These are phyloP conservation scores for Nipponacmea schrenckii DNA, from an alignment of 2,888 invertebrate genomes.

Conservation along the genomic window DNA sequence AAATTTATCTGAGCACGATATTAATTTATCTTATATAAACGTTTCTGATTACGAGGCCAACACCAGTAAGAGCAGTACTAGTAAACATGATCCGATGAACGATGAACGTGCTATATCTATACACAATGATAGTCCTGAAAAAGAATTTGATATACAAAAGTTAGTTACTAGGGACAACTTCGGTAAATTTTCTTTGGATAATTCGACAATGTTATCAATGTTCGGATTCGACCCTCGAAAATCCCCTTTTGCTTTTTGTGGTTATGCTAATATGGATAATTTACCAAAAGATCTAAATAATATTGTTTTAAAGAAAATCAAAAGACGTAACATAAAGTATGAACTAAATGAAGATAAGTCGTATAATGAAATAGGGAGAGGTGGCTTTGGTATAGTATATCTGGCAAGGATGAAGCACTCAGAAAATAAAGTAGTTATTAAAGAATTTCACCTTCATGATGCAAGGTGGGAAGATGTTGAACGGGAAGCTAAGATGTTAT, in stretches of 20 bases:
- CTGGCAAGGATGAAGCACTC: constrained; percentile 11
- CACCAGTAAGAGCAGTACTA: too few species aligned
- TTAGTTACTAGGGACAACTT: neutral
- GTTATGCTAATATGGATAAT: neutral
- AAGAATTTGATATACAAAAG: neutral
- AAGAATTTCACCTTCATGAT: constrained; percentile 19
- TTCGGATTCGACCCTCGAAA: neutral
- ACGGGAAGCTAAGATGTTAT: constrained; percentile 32
- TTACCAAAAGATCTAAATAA: constrained; percentile 18
- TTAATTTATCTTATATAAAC: too few species aligned
- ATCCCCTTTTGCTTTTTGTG: neutral
- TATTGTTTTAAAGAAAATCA: constrained; percentile 26
- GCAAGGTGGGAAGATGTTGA: constrained; percentile 30
- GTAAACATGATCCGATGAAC: too few species aligned
- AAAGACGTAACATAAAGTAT: constrained; percentile 25
- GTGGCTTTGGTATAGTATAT: constrained; percentile 32
- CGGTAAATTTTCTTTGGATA: neutral
- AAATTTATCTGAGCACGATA: too few species aligned
- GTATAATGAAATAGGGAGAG: constrained; percentile 32
- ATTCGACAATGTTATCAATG: neutral
- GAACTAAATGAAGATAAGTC: constrained; percentile 26
- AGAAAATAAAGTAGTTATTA: neutral
- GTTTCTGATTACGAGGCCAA: too few species aligned
- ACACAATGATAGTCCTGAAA: neutral
- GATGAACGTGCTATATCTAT: too few species aligned